Evolutionary conservation across 2,797 vertebrate species (phyloP).

Genomic region (Urosaurus nigricauda): DNA sequence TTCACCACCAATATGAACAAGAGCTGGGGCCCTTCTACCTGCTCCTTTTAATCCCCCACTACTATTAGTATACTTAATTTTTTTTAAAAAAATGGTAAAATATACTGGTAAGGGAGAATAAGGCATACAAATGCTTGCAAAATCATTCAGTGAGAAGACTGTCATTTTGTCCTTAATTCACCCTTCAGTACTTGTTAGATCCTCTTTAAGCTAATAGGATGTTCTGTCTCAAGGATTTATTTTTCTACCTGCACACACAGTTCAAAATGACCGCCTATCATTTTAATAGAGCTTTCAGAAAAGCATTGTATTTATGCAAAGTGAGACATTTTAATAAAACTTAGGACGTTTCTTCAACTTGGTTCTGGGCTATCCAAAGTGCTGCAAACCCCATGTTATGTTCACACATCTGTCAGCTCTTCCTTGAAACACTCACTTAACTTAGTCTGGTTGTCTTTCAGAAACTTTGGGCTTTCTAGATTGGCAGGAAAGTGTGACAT

Average conservation of each 20-base stretch:
- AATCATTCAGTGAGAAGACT: conserved; percentile 17
- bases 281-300: background rate
- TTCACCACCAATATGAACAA: too few species aligned
- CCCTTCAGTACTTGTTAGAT: background rate
- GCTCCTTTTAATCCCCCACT: background rate
- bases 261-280: background rate
- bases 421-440: background rate
- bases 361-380: background rate
- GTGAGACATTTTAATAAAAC: background rate
- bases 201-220: conserved; percentile 26
- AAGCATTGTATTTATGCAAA: background rate
- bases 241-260: conserved; percentile 21
- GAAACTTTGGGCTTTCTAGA: too few species aligned
- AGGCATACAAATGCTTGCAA: background rate
- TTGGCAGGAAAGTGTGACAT: too few species aligned
- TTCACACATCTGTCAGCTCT: too few species aligned
- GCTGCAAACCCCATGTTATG: background rate
- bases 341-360: background rate
- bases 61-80: background rate
- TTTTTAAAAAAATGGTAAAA: background rate
- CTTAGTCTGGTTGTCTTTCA: background rate
- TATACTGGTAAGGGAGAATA: background rate
- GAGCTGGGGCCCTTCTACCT: background rate
- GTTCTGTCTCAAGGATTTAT: conserved; percentile 12
- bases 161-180: conserved; percentile 26